Base-by-base conservation (phyloP, 2,888 invertebrate genomes). In the Argynnis bischoffii region DNA sequence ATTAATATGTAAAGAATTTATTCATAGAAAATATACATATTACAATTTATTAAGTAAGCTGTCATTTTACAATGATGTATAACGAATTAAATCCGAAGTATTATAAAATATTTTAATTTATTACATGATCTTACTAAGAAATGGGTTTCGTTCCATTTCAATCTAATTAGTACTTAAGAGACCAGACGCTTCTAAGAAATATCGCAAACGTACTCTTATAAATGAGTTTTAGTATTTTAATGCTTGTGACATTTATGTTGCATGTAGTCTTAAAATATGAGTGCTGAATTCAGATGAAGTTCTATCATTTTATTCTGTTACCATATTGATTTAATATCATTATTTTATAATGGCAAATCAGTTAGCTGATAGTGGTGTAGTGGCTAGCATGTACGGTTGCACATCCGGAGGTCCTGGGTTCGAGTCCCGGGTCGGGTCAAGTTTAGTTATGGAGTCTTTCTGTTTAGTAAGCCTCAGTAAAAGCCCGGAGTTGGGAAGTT, bases 161-260 rank as follows among this genome's bases (percentile, higher is more conserved):
- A 63, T 69, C 69, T 72, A 74, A 74, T 74, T 73, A 74, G 69
- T 67, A 60, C 66, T 50, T 41, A 41, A 61, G 64, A 67, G 67
- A 69, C 70, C 59, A 59, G 59, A 59, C 47, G 57, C 48, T 48
- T 74, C 74, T 67, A 63, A 70, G 74, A 74, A 74, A 53, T 51
- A 61, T 64, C 55, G 51, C 48, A 56, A n/a, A 55, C 46, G 48
- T 64, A 55, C 59, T 51, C 50, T 61, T 67, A 73, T 73, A 71
- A 71, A 69, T 68, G 69, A 70, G 66, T 64, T 60, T 67, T 57
- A 60, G 55, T 63, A 57, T 55, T 63, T 69, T 63, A 66, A 55
- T 63, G 47, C 65, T 56, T 69, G 55, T 59, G 65, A 65, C 56
- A 57, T 65, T 65, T 57, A 51, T 46, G 48, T 41, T 46, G 46